Percentiles rank a stretch among this genome's conserved stretches.
phyloP scores from a whole-genome alignment of 2,113 vertebrate species.

The Sus scrofa region T2T-Sscrofa CM000824.6:95272501-95273000 shows the following conservation, averaged over 20 bases:
- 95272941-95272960: no score
- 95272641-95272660: neutral
- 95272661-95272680: neutral
- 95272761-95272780: neutral
- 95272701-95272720: neutral
- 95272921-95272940: neutral
- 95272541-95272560: neutral
- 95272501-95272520: rapidly evolving
- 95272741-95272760: neutral
- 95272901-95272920: neutral
- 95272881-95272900: no score
- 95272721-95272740: neutral
- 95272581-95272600: rapidly evolving
- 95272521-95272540: rapidly evolving
- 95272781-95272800: neutral
- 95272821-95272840: neutral
- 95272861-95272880: no score
- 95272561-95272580: rapidly evolving
- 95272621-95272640: no score
- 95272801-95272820: neutral
- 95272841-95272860: no score
- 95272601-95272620: neutral
- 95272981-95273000: no score
- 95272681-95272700: neutral
- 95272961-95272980: neutral